A percentile compares a stretch with the other conserved stretches of the same genome.
Conservation (phyloP, 2,888 invertebrate genomes). For the Carterocephalus palaemon region DNA sequence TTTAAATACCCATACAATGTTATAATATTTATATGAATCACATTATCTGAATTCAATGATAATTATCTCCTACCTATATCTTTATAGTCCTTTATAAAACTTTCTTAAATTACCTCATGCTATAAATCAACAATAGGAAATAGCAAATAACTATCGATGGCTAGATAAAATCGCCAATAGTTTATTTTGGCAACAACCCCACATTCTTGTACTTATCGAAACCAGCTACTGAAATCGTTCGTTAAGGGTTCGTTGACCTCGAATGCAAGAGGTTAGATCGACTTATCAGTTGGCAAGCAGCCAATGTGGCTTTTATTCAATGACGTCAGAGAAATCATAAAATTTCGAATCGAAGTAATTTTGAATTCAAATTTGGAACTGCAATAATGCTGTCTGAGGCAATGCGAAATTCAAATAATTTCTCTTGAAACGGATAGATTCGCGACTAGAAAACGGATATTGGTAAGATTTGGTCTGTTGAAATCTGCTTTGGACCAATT, state of each 20-base stretch:
- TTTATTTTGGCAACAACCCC: slow-evolving; percentile 23
- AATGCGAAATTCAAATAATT: slow-evolving; percentile 19
- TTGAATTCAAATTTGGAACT: slow-evolving; percentile 20
- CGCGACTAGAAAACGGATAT: slow-evolving; percentile 11
- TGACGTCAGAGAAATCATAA: slow-evolving; percentile 48
- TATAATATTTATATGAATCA: no score
- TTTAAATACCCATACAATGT: no score
- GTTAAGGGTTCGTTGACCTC: slow-evolving; percentile 65
- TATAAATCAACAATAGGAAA: background rate
- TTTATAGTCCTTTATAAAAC: no score
- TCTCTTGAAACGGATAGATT: slow-evolving; percentile 11
- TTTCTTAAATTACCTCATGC: no score
- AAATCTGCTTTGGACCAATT: slow-evolving; percentile 1
- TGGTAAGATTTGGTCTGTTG: slow-evolving; percentile 9
- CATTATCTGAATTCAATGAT: no score
- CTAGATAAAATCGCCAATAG: slow-evolving; percentile 8
- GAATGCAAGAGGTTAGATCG: slow-evolving; percentile 60
- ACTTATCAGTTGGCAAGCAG: slow-evolving; percentile 67
- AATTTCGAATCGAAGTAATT: slow-evolving; percentile 25
- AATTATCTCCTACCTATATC: no score
- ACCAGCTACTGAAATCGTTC: slow-evolving; percentile 52
- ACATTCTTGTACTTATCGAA: slow-evolving; percentile 33
- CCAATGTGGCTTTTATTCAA: slow-evolving; percentile 62
- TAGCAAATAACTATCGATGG: slow-evolving; percentile 10
- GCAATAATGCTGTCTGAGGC: slow-evolving; percentile 17